Percentiles rank a stretch among this genome's conserved stretches.
Conservation (phyloP, 2,797 vertebrate species). For the Karalla daura region DNA sequence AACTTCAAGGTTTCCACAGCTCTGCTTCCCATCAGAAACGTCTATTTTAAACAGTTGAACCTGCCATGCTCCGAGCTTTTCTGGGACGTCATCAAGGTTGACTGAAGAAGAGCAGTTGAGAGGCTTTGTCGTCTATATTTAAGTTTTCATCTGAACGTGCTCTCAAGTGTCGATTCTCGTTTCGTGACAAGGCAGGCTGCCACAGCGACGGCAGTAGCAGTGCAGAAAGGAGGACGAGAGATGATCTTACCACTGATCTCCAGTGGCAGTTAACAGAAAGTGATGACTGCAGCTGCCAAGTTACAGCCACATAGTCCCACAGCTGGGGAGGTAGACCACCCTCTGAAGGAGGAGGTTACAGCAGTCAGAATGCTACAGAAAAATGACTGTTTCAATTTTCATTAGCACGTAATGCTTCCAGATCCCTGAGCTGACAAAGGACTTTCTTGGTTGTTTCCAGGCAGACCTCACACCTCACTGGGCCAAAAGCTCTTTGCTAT, state of each 20-base stretch:
- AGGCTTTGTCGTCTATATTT: not conserved
- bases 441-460: not conserved
- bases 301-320: no score
- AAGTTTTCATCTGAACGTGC: not conserved
- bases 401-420: not conserved
- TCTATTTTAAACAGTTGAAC: conserved; percentile 1
- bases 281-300: no score
- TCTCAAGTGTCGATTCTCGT: not conserved
- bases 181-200: no score
- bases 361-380: not conserved
- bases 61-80: not conserved
- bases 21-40: conserved; percentile 41
- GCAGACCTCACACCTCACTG: no score
- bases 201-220: no score
- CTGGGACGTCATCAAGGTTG: not conserved
- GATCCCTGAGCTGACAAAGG: not conserved
- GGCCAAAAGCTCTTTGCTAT: no score
- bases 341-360: no score
- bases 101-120: not conserved
- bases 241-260: no score
- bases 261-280: no score
- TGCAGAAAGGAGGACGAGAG: no score
- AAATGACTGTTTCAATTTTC: no score
- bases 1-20: conserved; percentile 2
- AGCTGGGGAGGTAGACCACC: no score